Conservation (phyloP, 2,113 vertebrate genomes). For the Ptilonorhynchus violaceus region DNA sequence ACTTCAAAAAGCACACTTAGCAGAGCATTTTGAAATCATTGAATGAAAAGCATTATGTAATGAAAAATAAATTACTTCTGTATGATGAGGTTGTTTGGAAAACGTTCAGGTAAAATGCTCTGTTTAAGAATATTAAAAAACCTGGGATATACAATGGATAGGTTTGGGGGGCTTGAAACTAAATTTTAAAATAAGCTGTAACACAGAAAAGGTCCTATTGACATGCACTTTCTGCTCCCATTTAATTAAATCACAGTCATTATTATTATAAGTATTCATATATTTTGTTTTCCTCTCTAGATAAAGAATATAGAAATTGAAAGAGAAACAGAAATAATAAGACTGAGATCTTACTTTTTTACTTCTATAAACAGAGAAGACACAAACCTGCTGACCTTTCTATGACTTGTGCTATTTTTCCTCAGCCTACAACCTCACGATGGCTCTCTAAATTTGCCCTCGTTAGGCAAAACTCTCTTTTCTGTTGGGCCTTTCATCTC, state of each 20-base stretch:
- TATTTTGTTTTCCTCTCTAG: not conserved
- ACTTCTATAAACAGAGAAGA: not conserved
- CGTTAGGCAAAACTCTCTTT: not conserved
- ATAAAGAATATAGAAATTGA: not conserved
- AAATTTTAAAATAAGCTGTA: not conserved
- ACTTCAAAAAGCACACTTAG: constrained; percentile 31
- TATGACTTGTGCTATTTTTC: not conserved
- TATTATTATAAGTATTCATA: not conserved
- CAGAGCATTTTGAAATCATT: constrained; percentile 13
- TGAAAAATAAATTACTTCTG: constrained; percentile 31
- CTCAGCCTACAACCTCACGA: not conserved
- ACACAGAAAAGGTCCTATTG: not conserved
- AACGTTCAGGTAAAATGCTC: not conserved
- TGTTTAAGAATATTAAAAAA: not conserved
- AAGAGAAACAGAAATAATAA: not conserved
- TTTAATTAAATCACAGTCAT: not conserved
- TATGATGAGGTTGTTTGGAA: constrained; percentile 26
- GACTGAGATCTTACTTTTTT: not conserved
- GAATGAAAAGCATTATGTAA: constrained; percentile 38
- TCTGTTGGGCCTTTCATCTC: not conserved
- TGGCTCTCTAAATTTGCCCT: not conserved
- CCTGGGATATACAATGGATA: not conserved
- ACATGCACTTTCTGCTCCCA: not conserved
- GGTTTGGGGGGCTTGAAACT: not conserved
- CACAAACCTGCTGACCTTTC: not conserved